These are phyloP conservation scores for Dryobotodes eremita DNA, from an alignment of 2,888 invertebrate genomes.

Conservation along the genomic window DNA sequence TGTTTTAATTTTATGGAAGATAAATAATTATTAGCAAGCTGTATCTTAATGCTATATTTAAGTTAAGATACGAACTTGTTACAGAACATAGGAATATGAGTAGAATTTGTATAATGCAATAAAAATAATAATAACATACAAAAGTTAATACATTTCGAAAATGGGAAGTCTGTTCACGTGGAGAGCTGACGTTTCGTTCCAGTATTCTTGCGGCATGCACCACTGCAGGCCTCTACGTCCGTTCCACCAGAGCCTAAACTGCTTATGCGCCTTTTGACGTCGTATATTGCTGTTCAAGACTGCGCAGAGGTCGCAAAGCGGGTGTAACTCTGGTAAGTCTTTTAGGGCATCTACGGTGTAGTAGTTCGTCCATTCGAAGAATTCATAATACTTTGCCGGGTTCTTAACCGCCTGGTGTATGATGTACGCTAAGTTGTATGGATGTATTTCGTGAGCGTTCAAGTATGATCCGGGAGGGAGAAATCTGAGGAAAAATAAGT, in stretches of 20 bases:
- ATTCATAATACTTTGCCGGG: slow-evolving; percentile 70
- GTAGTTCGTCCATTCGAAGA: slow-evolving; percentile 80
- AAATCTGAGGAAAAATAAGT: slow-evolving; percentile 71
- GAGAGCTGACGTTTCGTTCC: slow-evolving; percentile 68
- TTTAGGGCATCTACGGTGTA: slow-evolving; percentile 71
- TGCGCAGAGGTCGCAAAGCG: slow-evolving; percentile 78
- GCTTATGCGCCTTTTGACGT: slow-evolving; percentile 62
- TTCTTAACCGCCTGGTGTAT: slow-evolving; percentile 73
- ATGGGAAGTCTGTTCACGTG: slow-evolving; percentile 57
- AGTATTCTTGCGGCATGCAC: slow-evolving; percentile 73
- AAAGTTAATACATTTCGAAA: slow-evolving; percentile 34
- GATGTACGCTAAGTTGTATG: slow-evolving; percentile 76
- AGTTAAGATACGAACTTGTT: background rate
- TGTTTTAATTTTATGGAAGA: background rate
- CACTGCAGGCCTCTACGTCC: slow-evolving; percentile 74
- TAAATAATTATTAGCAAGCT: background rate
- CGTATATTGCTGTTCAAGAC: slow-evolving; percentile 67
- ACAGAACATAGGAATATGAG: background rate
- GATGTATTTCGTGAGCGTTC: slow-evolving; percentile 76
- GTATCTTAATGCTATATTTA: background rate
- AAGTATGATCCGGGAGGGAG: slow-evolving; percentile 80
- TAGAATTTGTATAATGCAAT: background rate
- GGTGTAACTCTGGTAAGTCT: slow-evolving; percentile 61
- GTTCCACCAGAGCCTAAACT: slow-evolving; percentile 81
- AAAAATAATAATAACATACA: background rate